Percentiles rank a stretch among this genome's conserved stretches.
These are phyloP conservation scores for Neodiprion lecontei DNA, from an alignment of 1,140 invertebrate genomes.

Conservation along the genomic window DNA sequence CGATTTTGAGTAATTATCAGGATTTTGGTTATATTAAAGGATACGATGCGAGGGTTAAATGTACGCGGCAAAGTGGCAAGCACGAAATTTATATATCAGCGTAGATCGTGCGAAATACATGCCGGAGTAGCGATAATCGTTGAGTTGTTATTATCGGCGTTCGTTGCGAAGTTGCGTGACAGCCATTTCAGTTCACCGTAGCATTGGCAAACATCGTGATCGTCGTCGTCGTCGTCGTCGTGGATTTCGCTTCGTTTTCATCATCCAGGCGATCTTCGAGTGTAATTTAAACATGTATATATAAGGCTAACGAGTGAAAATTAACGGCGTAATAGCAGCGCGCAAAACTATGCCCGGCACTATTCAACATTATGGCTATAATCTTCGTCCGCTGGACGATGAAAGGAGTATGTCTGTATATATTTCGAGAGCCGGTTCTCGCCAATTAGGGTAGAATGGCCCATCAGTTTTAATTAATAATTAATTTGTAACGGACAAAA, in stretches of 20 bases:
- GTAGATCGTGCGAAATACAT: background rate
- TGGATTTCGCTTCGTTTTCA: too few species aligned
- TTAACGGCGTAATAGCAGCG: background rate
- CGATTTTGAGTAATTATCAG: too few species aligned
- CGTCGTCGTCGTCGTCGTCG: background rate
- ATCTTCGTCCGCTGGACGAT: background rate
- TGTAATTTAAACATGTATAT: too few species aligned
- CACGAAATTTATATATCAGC: background rate
- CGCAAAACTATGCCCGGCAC: background rate
- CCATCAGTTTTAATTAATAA: constrained; percentile 48
- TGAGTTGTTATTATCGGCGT: background rate
- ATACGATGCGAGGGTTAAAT: background rate
- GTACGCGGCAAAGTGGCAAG: background rate
- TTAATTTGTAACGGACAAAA: constrained; percentile 44
- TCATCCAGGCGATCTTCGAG: too few species aligned
- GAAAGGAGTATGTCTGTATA: background rate
- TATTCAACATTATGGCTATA: background rate
- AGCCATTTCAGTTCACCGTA: background rate
- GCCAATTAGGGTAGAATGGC: constrained; percentile 29
- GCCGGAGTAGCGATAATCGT: background rate
- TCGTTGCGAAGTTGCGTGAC: background rate
- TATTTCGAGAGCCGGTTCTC: constrained; percentile 13
- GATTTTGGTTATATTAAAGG: too few species aligned
- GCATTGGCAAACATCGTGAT: too few species aligned
- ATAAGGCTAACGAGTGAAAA: background rate